Conservation (phyloP, 1,140 invertebrate species). For the Choristoneura fumiferana region DNA sequence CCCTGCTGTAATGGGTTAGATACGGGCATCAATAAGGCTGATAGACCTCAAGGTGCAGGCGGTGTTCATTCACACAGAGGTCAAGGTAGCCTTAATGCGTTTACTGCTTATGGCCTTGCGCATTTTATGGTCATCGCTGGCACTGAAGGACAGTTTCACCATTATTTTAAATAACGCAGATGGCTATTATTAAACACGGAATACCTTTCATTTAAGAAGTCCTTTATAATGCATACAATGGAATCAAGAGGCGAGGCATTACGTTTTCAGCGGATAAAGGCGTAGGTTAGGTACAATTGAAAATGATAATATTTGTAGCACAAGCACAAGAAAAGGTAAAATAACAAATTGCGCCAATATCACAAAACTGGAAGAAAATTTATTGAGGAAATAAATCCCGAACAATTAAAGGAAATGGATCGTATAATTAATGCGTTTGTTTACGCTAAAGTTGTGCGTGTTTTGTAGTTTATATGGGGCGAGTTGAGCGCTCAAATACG, state of each 20-base stretch:
- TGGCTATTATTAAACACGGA: too few relatives aligned
- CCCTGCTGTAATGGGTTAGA: slow-evolving; percentile 32
- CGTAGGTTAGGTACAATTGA: background rate
- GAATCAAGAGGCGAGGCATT: background rate
- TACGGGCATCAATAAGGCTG: slow-evolving; percentile 40
- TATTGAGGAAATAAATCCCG: slow-evolving; percentile 17
- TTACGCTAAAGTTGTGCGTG: slow-evolving; percentile 12
- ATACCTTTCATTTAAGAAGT: too few relatives aligned
- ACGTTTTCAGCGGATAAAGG: background rate
- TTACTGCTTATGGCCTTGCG: slow-evolving; percentile 45
- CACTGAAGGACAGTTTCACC: slow-evolving; percentile 34
- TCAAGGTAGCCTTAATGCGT: slow-evolving; percentile 53
- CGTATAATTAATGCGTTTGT: slow-evolving; percentile 20
- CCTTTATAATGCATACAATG: background rate
- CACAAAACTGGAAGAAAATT: slow-evolving; percentile 17
- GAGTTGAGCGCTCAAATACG: background rate
- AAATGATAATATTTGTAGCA: background rate
- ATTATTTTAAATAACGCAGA: too few relatives aligned
- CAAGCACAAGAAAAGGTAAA: background rate
- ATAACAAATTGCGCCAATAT: slow-evolving; percentile 11
- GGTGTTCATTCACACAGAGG: slow-evolving; percentile 34
- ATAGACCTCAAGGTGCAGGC: slow-evolving; percentile 44
- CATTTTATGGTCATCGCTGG: slow-evolving; percentile 52
- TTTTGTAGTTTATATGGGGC: slow-evolving; percentile 6
- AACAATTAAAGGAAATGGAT: slow-evolving; percentile 23